Base-by-base conservation (phyloP, 2,113 vertebrate genomes). In the Peromyscus maniculatus region DNA sequence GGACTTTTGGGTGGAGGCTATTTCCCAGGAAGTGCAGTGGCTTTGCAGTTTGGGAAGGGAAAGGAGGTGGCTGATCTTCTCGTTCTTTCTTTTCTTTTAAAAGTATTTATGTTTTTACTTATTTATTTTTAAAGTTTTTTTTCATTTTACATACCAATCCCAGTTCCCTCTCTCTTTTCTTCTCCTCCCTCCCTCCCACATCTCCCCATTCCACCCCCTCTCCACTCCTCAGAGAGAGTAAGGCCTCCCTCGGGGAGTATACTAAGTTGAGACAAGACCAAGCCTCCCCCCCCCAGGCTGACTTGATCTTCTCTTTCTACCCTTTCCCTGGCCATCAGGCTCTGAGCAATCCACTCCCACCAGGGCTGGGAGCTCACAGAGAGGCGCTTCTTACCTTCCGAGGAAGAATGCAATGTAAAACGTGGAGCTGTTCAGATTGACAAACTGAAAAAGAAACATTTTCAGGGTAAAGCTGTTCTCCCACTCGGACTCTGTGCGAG, bases 401-500 rank as follows among this genome's bases (percentile, higher is more conserved):
- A 99, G 98, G 98, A 99, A 99, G 98, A 99, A 99, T 13, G 99
- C 99, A 15, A 99, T 99, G 98, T 99, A 99, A 99, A 99, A 99
- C 3, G 99, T 99, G 95, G 99, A 99, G 97, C 99, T 99, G 98
- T 99, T 99, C 98, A 99, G 99, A 98, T 99, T 99, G 98, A 99
- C 99, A 98, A 99, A 99, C 98, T 99, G 99, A 98, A 99, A 99
- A 97, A 99, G 99, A 98, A 99, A 99, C 99, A 99, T 99, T 99
- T 99, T 99, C 98, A 99, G 98, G 96, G 99, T 99, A 96, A 99
- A 99, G 98, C 99, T 99, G 99, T 99, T 99, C 98, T 99, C 99
- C 99, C 99, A 99, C 97, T 99, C 99, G 0, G 99, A 99, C 98
- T 99, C 99, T 0, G 99, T 99, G 97, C 99, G 99, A 82, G 99